Percentiles rank a stretch among this genome's conserved stretches.
Conservation (phyloP, 2,888 invertebrate species). For the Amitus sp. region DNA sequence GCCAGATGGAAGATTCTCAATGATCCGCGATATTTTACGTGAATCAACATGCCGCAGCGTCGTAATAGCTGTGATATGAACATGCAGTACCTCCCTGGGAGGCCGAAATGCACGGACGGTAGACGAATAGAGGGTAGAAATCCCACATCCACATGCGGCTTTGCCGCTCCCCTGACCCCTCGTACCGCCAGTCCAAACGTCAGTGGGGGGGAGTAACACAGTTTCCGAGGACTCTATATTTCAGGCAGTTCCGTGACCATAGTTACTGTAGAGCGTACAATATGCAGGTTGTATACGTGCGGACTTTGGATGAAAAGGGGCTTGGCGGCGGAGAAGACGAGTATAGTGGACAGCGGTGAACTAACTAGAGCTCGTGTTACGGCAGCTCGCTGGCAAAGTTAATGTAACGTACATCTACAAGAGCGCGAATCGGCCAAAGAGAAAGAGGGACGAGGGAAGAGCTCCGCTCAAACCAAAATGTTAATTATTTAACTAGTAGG, state of each 20-base stretch:
- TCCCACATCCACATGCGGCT: conserved; percentile 20
- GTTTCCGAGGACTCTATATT: conserved; percentile 57
- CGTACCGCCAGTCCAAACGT: conserved; percentile 10
- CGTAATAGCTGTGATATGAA: conserved; percentile 1
- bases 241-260: conserved; percentile 57
- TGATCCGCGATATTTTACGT: conserved; percentile 1
- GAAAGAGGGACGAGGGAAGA: conserved; percentile 34
- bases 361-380: conserved; percentile 61
- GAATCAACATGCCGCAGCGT: conserved; percentile 10
- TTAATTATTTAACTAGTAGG: conserved; percentile 60
- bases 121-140: conserved; percentile 48
- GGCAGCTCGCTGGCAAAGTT: conserved; percentile 51
- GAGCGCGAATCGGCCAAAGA: conserved; percentile 35
- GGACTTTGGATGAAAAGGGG: conserved; percentile 37
- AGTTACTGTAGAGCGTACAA: conserved; percentile 59
- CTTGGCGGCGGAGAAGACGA: conserved; percentile 27
- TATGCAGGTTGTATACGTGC: conserved; percentile 55
- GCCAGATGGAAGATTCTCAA: conserved; percentile 3
- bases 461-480: conserved; percentile 56
- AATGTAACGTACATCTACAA: conserved; percentile 47
- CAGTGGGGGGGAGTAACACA: conserved; percentile 35
- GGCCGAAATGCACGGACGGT: conserved; percentile 22
- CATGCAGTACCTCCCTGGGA: conserved; percentile 3
- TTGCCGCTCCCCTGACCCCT: background rate
- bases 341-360: conserved; percentile 58